Conservation (phyloP, 2,113 vertebrate genomes). For the Stomatorhinus ivindoensis region DNA sequence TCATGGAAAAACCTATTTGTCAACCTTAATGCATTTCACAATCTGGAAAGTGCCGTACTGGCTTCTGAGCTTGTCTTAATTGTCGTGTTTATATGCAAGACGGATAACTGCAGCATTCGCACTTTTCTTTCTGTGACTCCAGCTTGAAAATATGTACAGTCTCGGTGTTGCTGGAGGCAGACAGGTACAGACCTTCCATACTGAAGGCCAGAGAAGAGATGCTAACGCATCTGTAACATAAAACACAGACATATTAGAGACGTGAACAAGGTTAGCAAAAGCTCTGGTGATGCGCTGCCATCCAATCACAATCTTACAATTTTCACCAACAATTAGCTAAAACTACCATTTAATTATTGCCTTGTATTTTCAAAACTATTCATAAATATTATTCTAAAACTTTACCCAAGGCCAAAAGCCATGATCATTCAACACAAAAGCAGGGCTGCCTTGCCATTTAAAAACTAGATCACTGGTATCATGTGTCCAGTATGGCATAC, state of each 20-base stretch:
- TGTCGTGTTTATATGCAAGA: background rate
- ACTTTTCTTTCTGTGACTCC: constrained; percentile 46
- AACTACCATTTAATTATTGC: background rate
- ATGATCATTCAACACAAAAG: background rate
- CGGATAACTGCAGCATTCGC: background rate
- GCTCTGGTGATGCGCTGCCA: background rate
- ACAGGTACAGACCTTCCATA: constrained; percentile 85
- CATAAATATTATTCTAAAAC: background rate
- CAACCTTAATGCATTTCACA: background rate
- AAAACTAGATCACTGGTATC: background rate
- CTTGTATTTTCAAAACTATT: background rate
- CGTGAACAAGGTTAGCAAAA: background rate
- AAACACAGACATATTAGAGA: background rate
- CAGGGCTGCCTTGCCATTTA: background rate
- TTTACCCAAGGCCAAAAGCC: background rate
- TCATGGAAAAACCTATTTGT: background rate
- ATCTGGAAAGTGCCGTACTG: background rate
- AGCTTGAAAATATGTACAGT: constrained; percentile 92
- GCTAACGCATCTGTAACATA: constrained; percentile 74
- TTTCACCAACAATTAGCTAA: background rate
- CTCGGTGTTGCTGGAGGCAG: constrained; percentile 93
- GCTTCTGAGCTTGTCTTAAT: background rate
- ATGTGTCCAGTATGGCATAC: background rate
- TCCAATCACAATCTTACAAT: background rate
- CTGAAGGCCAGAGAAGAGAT: constrained; percentile 93